Evolutionary conservation across 2,797 vertebrate species (phyloP), one percentile per base, ranked within the genome.

Genomic region (Rhinophrynus dorsalis): DNA sequence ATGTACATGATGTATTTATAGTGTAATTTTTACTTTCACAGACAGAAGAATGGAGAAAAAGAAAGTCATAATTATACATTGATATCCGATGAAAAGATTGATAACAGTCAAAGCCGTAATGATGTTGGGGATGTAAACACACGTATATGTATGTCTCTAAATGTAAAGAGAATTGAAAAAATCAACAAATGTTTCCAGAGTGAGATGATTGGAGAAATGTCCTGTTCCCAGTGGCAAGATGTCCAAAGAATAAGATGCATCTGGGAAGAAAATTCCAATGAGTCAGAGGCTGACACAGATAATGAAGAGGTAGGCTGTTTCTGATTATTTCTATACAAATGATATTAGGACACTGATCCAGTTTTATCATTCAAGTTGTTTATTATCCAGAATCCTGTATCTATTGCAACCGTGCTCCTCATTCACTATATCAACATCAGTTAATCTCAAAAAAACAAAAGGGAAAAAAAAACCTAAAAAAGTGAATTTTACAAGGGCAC

Each of bases 201-300:
- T 75, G 84, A 80, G 5, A 83, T 79, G 6, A 81, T 91, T 71
- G 90, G 90, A 61, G 85, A 85, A 7, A 75, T 90, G 77, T 79
- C 86, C 6, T 91, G 94, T 83, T 93, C 92, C 77, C 85, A 85
- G n/a, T 90, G 90, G 74, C 70, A 92, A 83, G 92, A 93, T 79
- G 89, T 92, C 76, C 90, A 92, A 81, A 93, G 83, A 24, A 88
- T 95, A 82, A 87, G 88, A 67, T 88, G 83, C 73, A 93, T 94
- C 84, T 91, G 92, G 86, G 91, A 94, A 80, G 91, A 89, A 75
- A 92, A 91, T 71, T 76, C 85, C 13, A 81, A 82, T 52, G 84
- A 89, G 76, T 78, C 78, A 10, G n/a, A 58, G 23, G 38, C 71
- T 50, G 75, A 64, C 74, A 65, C 50, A 62, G 82, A 76, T 65